These are phyloP conservation scores for Anguilla rostrata DNA, from an alignment of 2,113 vertebrate genomes.

Conservation along the genomic window DNA sequence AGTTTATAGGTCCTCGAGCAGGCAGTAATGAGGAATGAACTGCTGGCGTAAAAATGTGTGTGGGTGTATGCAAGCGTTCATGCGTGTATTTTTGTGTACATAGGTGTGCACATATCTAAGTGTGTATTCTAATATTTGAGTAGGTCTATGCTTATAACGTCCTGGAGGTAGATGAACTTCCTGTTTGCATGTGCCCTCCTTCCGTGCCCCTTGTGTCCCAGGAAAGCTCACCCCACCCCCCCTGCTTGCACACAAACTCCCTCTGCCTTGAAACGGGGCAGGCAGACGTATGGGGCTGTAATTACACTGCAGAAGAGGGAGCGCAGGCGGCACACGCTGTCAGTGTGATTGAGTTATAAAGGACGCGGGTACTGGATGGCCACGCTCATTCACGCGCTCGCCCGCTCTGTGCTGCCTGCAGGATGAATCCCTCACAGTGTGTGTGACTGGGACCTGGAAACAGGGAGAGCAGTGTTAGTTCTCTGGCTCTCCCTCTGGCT, in stretches of 20 bases:
- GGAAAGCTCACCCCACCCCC: background rate
- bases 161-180: background rate
- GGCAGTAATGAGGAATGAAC: background rate
- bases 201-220: background rate
- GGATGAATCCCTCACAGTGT: background rate
- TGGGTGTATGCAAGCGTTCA: background rate
- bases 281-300: background rate
- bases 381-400: background rate
- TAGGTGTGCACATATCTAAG: background rate
- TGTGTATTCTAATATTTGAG: background rate
- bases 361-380: background rate
- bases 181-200: background rate
- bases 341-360: background rate
- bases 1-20: background rate
- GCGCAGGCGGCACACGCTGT: background rate
- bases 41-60: background rate
- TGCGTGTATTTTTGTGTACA: background rate
- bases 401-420: background rate
- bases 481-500: background rate
- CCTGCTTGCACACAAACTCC: background rate
- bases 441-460: background rate
- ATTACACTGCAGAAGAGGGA: background rate
- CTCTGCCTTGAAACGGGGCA: background rate
- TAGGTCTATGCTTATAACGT: background rate
- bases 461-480: constrained; percentile 6